Percentiles rank a stretch among this genome's conserved stretches.
phyloP scores from a whole-genome alignment of 1,140 invertebrate species.

The Babylonia areolata region DNA sequence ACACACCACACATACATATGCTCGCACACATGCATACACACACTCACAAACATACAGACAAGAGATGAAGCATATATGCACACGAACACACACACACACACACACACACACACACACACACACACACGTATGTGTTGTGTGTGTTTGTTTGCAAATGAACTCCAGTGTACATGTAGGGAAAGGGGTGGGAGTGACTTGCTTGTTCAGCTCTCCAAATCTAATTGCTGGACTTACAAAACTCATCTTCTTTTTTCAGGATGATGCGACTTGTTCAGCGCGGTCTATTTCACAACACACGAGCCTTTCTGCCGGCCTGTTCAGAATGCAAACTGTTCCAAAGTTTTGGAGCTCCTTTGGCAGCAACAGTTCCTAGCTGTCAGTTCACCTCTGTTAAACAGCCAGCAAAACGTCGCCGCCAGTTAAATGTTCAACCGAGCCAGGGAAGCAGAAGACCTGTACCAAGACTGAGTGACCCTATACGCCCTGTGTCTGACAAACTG shows the following conservation, averaged over 20 bases:
- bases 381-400: background rate
- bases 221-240: background rate
- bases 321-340: background rate
- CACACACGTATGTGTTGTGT: no score
- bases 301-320: background rate
- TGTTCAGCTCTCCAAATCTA: no score
- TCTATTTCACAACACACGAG: background rate
- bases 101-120: background rate
- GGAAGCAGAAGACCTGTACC: background rate
- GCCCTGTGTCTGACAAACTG: slow-evolving; percentile 11
- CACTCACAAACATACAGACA: no score
- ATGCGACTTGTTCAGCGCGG: background rate
- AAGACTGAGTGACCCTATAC: background rate
- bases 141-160: no score
- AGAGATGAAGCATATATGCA: no score
- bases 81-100: background rate
- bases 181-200: no score
- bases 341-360: background rate
- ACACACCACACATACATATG: no score
- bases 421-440: background rate
- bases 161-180: no score
- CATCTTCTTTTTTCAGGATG: background rate
- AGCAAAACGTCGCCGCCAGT: background rate
- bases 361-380: background rate
- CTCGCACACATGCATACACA: no score